Base-by-base conservation (phyloP, 2,888 invertebrate species). In the Unio delphinus region DNA sequence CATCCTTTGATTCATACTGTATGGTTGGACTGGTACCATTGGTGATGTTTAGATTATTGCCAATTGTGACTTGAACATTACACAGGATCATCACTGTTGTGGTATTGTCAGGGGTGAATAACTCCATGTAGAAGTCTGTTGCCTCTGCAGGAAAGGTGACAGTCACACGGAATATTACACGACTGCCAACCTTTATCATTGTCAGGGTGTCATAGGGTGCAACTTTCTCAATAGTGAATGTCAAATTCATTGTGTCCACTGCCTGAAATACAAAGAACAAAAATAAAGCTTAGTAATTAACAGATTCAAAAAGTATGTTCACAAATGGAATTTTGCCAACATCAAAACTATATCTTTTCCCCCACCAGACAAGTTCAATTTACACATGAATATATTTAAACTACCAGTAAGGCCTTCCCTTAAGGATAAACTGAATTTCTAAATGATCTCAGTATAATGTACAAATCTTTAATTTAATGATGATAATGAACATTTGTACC, bases 41-140 rank as follows among this genome's bases (percentile, higher is more conserved):
- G 23, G 59, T 66, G 56, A 54, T 63, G 5, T 23, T 17, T 2
- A 88, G 74, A 66, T 83, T 83, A n/a, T 15, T 55, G 1, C 88
- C 88, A 0, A 74, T 67, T 8, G 64, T 68, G 6, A 88, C 80
- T 3, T 67, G 64, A 8, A 86, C 85, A 59, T 86, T 80, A 75
- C 89, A 89, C 62, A 89, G 74, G 64, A 85, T 83, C 88, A 89
- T 88, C 7, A 88, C 76, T 28, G 86, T 84, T 17, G 81, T 83
- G n/a, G 80, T 83, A 69, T 88, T 89, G 73, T 88, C 88, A 1
- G 90, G 89, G 0, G 89, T 85, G 72, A 89, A 90, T 60, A 90
- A 72, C 74, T 90, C 90, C 20, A 89, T 84, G 56, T 79, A 69
- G 75, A 89, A 85, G 68, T 87, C 88, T 7, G 67, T 54, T 5